phyloP scores from a whole-genome alignment of 2,888 invertebrate genomes.

The Diaphora mendica region DNA sequence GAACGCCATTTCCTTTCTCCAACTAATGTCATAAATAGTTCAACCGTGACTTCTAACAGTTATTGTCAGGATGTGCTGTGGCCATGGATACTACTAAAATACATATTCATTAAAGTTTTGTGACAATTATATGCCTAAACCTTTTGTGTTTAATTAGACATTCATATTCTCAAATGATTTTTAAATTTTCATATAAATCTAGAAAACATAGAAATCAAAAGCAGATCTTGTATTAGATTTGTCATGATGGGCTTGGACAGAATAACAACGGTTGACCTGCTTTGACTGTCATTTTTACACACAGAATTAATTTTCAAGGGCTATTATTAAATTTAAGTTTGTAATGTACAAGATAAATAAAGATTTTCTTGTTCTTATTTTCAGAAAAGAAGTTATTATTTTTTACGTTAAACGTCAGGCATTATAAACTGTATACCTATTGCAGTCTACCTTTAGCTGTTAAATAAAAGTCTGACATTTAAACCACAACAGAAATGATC shows the following conservation, averaged over 20 bases:
- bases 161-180: not conserved
- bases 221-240: too few relatives aligned
- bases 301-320: too few relatives aligned
- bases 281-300: too few relatives aligned
- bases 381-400: not conserved
- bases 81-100: not conserved
- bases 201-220: not conserved
- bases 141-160: not conserved
- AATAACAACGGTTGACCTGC: too few relatives aligned
- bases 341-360: too few relatives aligned
- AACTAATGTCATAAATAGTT: conserved; percentile 2
- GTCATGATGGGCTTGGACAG: too few relatives aligned
- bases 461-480: not conserved
- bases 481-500: not conserved
- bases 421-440: not conserved
- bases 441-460: not conserved
- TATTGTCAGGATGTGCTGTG: not conserved
- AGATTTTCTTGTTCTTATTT: too few relatives aligned
- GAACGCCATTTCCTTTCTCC: conserved; percentile 7
- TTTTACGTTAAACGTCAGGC: too few relatives aligned
- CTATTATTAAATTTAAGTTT: too few relatives aligned
- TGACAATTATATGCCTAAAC: not conserved
- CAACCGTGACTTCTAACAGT: conserved; percentile 1
- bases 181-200: not conserved
- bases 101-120: not conserved